Conservation (phyloP, 2,888 invertebrate genomes). For the Hemithea aestivaria region DNA sequence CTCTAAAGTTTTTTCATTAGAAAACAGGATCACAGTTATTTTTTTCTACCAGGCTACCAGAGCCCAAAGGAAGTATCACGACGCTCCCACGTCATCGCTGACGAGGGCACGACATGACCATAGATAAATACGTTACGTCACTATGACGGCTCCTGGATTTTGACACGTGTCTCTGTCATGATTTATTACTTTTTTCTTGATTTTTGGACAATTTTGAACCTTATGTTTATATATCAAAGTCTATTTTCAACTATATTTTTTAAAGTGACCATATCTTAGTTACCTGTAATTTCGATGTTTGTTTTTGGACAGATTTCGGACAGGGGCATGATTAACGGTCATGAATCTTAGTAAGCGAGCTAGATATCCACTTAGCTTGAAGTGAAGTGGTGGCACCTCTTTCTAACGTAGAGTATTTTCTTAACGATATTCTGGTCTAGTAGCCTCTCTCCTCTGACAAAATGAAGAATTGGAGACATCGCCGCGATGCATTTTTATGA, state of each 20-base stretch:
- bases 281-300: slow-evolving; percentile 20
- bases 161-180: slow-evolving; percentile 58
- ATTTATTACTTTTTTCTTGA: slow-evolving; percentile 11
- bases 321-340: slow-evolving; percentile 20
- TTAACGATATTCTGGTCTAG: too few relatives aligned
- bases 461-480: too few relatives aligned
- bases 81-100: slow-evolving; percentile 56
- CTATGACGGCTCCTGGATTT: slow-evolving; percentile 62
- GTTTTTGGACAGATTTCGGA: slow-evolving; percentile 18
- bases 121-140: slow-evolving; percentile 70
- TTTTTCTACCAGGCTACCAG: slow-evolving; percentile 21
- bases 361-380: too few relatives aligned
- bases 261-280: slow-evolving; percentile 26
- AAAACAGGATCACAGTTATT: too few relatives aligned
- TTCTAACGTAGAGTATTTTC: too few relatives aligned
- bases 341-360: too few relatives aligned
- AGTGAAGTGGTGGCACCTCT: too few relatives aligned
- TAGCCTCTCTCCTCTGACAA: too few relatives aligned
- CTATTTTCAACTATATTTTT: slow-evolving; percentile 29
- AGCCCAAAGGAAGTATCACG: slow-evolving; percentile 24
- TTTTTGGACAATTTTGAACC: slow-evolving; percentile 15
- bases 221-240: slow-evolving; percentile 25
- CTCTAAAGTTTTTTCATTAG: too few relatives aligned
- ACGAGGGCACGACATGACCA: slow-evolving; percentile 44
- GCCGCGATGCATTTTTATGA: too few relatives aligned